Percentiles rank a stretch among this genome's conserved stretches.
Evolutionary conservation across 30 jellyfish, hydroid and myxozoan species (phyloP).

Genomic region (Chironex yamaguchii): DNA sequence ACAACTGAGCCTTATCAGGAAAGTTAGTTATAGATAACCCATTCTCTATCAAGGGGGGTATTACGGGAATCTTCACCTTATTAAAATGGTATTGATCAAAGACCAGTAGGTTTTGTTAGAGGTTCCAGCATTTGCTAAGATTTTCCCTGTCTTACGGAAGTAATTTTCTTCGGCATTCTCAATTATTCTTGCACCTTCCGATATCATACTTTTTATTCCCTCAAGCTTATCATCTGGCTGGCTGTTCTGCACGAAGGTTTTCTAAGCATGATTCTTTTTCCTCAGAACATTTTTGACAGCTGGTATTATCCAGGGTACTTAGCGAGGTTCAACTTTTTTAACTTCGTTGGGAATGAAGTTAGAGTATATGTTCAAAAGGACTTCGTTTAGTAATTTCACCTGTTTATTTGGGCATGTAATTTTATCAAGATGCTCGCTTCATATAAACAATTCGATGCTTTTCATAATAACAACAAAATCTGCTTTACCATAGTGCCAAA

Average conservation of each 20-base stretch:
- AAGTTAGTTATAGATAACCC: slow-evolving; percentile 8
- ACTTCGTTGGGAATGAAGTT: slow-evolving; percentile 48
- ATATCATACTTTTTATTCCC: slow-evolving; percentile 36
- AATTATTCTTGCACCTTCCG: slow-evolving; percentile 22
- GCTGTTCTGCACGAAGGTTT: slow-evolving; percentile 22
- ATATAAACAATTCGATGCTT: slow-evolving; percentile 28
- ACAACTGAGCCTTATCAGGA: slow-evolving; percentile 1
- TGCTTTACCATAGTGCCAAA: slow-evolving; percentile 30
- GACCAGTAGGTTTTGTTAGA: slow-evolving; percentile 37
- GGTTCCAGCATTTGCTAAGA: slow-evolving; percentile 30
- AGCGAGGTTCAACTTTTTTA: slow-evolving; percentile 11
- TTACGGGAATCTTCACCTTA: not conserved
- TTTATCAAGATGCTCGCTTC: slow-evolving; percentile 49
- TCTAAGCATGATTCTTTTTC: slow-evolving; percentile 18
- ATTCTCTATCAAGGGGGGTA: slow-evolving; percentile 36
- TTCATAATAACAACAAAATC: slow-evolving; percentile 31
- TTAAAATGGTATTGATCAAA: slow-evolving; percentile 7
- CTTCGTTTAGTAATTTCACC: slow-evolving; percentile 25
- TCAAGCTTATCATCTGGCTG: slow-evolving; percentile 44
- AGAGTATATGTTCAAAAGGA: slow-evolving; percentile 46
- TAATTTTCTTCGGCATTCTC: slow-evolving; percentile 44
- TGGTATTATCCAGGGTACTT: slow-evolving; percentile 4
- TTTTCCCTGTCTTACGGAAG: slow-evolving; percentile 35
- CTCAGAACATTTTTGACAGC: slow-evolving; percentile 4
- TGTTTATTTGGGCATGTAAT: slow-evolving; percentile 28